Conservation (phyloP, 1,140 invertebrate species). For the Heliconius congener region DNA sequence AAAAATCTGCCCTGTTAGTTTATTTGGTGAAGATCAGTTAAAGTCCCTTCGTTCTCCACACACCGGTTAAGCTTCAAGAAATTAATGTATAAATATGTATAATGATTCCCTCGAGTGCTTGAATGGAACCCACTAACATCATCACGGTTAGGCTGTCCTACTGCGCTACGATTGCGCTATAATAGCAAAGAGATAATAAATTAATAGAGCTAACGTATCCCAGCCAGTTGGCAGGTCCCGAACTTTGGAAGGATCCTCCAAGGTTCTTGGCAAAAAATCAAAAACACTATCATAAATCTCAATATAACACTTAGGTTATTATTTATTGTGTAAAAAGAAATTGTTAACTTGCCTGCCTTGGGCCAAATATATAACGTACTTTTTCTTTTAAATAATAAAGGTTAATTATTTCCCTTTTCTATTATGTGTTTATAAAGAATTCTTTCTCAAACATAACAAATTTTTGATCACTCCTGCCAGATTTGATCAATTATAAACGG, state of each 20-base stretch:
- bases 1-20: too few species aligned
- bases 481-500: too few species aligned
- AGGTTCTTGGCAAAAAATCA: slow-evolving; percentile 27
- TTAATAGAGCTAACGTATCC: not conserved
- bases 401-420: not conserved
- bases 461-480: too few species aligned
- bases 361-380: not conserved
- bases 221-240: slow-evolving; percentile 12
- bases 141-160: too few species aligned
- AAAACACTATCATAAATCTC: slow-evolving; percentile 4
- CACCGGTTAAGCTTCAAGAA: too few species aligned
- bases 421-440: not conserved
- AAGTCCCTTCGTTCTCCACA: too few species aligned
- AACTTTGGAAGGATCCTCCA: slow-evolving; percentile 5
- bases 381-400: not conserved
- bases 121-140: too few species aligned
- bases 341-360: not conserved
- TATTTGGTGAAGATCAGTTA: too few species aligned
- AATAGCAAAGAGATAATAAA: slow-evolving; percentile 13
- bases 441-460: too few species aligned
- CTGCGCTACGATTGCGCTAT: too few species aligned
- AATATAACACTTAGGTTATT: not conserved
- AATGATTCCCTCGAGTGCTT: too few species aligned
- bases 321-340: not conserved
- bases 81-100: too few species aligned